Evolutionary conservation across 2,113 vertebrate species (phyloP).

Genomic region (Alexandromys fortis): DNA sequence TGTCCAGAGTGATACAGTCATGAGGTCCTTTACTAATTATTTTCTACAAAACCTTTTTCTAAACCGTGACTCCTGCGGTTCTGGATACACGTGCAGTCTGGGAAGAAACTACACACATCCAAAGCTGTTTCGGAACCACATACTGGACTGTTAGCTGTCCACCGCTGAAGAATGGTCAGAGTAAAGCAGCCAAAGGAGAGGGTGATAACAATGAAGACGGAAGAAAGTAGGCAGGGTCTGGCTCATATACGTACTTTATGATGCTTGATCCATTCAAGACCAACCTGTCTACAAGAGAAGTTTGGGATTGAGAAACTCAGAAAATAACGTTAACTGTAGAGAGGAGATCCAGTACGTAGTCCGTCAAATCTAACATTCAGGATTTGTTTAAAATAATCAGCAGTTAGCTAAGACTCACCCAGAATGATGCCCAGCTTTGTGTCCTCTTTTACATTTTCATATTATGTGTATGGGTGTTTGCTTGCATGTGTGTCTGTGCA

Average conservation of each 20-base stretch:
- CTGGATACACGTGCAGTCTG: not conserved
- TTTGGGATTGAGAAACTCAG: not conserved
- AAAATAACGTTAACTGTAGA: not conserved
- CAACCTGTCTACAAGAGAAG: not conserved
- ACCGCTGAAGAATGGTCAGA: not conserved
- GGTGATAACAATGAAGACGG: rapidly evolving
- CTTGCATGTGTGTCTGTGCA: not conserved
- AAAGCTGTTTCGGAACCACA: not conserved
- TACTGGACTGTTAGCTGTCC: not conserved
- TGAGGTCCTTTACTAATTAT: not conserved
- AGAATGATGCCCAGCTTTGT: not conserved
- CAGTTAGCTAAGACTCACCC: not conserved
- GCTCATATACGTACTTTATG: not conserved
- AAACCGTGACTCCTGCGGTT: not conserved
- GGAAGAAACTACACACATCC: not conserved
- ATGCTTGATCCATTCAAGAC: not conserved
- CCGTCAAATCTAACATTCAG: not conserved
- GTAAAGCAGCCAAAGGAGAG: not conserved
- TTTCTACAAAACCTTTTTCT: not conserved
- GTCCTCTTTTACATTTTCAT: not conserved
- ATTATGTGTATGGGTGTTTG: not conserved
- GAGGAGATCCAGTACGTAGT: not conserved
- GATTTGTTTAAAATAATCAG: not conserved
- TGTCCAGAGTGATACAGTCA: not conserved
- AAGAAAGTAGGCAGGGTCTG: not conserved